Percentiles rank a stretch among this genome's conserved stretches.
phyloP scores from a whole-genome alignment of 2,113 vertebrate species.

The Mormyrus iriodes region DNA sequence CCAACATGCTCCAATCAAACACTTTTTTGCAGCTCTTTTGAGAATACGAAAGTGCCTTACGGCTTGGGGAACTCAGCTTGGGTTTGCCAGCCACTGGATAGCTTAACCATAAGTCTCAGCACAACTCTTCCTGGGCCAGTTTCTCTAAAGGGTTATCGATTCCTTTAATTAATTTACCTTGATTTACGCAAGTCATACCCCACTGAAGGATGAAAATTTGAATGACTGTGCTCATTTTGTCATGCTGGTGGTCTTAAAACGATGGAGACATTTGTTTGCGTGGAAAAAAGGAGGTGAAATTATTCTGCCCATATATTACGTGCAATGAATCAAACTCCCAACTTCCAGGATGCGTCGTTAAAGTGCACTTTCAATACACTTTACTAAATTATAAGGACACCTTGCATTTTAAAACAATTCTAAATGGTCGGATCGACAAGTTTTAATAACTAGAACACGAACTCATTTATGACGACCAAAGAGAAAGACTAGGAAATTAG shows the following conservation, averaged over 20 bases:
- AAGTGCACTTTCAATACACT: slow-evolving; percentile 6
- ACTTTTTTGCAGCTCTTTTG: not conserved
- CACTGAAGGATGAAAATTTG: slow-evolving; percentile 51
- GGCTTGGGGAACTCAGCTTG: not conserved
- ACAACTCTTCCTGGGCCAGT: not conserved
- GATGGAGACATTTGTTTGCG: slow-evolving; percentile 46
- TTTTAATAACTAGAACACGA: not conserved
- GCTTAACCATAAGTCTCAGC: not conserved
- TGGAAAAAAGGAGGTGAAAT: slow-evolving; percentile 1
- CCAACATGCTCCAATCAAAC: not conserved
- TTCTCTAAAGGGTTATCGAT: slow-evolving; percentile 57
- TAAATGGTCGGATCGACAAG: not conserved
- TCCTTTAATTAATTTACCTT: slow-evolving; percentile 55
- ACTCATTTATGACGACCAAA: not conserved
- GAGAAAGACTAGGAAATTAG: not conserved
- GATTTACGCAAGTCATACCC: slow-evolving; percentile 54
- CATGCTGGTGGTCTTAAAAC: slow-evolving; percentile 51
- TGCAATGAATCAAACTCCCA: not conserved
- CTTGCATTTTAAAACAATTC: not conserved
- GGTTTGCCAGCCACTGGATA: not conserved
- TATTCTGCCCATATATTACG: not conserved
- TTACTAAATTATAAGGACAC: not conserved
- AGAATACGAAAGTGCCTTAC: not conserved
- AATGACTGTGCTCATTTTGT: slow-evolving; percentile 58
- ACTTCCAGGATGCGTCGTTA: not conserved